Percentiles rank a stretch among this genome's conserved stretches.
Evolutionary conservation across 2,888 invertebrate genomes (phyloP).

Genomic region (Tanypteryx hageni): DNA sequence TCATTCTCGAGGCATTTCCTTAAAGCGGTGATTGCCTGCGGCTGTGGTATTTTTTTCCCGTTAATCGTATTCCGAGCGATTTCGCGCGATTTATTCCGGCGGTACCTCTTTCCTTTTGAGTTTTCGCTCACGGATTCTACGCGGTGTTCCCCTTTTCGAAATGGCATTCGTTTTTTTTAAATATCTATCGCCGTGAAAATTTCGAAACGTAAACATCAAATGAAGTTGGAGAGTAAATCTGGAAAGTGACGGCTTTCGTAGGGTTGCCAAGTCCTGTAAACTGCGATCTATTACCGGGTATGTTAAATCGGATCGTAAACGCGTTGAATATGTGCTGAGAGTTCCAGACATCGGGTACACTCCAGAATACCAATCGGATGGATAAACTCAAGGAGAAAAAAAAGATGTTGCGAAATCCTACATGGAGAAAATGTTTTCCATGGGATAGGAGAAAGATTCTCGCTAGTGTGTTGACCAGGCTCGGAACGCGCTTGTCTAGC

Average conservation of each 20-base stretch:
- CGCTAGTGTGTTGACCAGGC: background rate
- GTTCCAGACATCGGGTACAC: background rate
- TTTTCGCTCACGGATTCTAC: too few species aligned
- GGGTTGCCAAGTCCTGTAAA: conserved; percentile 42
- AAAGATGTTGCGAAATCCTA: background rate
- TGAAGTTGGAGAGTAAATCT: background rate
- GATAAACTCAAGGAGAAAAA: background rate
- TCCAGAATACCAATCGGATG: background rate
- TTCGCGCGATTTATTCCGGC: too few species aligned
- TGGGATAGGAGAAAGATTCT: background rate
- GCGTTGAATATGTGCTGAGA: conserved; percentile 42
- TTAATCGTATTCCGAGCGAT: too few species aligned
- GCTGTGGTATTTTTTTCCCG: too few species aligned
- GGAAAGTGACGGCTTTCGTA: background rate
- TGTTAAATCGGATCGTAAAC: conserved; percentile 42
- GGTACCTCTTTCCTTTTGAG: too few species aligned
- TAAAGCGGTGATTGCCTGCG: too few species aligned
- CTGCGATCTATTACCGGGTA: background rate
- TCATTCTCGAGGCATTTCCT: too few species aligned
- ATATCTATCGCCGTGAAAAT: background rate
- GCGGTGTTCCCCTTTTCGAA: too few species aligned
- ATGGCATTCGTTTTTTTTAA: too few species aligned
- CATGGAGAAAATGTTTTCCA: background rate
- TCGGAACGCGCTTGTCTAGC: background rate
- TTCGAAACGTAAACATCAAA: background rate